Conservation (phyloP, 2,888 invertebrate genomes). For the Ptilodon capucinus region DNA sequence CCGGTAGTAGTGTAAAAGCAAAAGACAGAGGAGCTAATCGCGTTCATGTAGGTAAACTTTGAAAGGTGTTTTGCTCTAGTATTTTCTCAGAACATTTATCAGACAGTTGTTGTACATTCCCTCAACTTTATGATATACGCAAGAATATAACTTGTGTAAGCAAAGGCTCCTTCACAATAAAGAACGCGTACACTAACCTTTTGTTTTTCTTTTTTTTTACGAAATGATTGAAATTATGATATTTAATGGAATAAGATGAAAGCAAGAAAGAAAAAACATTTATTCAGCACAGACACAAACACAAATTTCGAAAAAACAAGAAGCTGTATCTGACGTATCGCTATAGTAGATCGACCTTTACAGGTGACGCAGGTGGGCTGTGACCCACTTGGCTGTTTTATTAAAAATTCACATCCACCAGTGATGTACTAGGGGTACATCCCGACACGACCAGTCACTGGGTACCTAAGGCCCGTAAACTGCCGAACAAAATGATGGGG, state of each 20-base stretch:
- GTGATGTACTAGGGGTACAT: conserved; percentile 8
- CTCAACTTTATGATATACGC: conserved; percentile 1
- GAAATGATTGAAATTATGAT: too few relatives aligned
- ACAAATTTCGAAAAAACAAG: neutral
- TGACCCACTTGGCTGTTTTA: conserved; percentile 46
- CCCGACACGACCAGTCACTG: conserved; percentile 3
- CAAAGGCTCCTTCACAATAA: neutral
- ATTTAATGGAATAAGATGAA: too few relatives aligned
- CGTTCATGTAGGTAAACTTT: neutral
- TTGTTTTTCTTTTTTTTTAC: too few relatives aligned
- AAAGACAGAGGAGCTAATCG: too few relatives aligned
- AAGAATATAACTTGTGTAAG: neutral
- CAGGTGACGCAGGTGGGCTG: conserved; percentile 47
- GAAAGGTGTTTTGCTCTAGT: neutral
- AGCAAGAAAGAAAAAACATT: too few relatives aligned
- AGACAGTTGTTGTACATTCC: neutral
- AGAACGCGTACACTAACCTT: too few relatives aligned
- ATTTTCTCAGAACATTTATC: neutral
- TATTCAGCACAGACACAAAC: too few relatives aligned
- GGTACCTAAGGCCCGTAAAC: conserved; percentile 13
- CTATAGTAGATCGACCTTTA: neutral
- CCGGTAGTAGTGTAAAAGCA: too few relatives aligned
- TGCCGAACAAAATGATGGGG: conserved; percentile 5
- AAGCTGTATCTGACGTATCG: neutral
- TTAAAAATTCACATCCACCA: conserved; percentile 48